Percentiles rank a stretch among this genome's conserved stretches.
phyloP scores from a whole-genome alignment of 2,888 invertebrate species.

The Platerodrilus igneus region DNA sequence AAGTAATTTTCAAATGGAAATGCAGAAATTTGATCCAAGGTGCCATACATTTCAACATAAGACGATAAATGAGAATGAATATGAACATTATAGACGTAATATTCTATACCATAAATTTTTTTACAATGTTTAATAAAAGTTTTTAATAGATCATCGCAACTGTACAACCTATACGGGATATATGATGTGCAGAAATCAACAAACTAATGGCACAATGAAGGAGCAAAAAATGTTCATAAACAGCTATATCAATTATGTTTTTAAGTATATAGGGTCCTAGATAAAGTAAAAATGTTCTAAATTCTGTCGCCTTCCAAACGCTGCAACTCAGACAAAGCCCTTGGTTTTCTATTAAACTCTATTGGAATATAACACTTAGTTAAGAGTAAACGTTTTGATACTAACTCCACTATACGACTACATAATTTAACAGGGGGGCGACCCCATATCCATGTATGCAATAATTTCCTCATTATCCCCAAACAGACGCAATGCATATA shows the following conservation, averaged over 20 bases:
- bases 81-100: conserved; percentile 13
- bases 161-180: conserved; percentile 5
- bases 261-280: conserved; percentile 16
- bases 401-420: no score
- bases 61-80: conserved; percentile 8
- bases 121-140: conserved; percentile 11
- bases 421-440: no score
- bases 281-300: conserved; percentile 19
- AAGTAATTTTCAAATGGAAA: conserved; percentile 13
- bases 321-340: no score
- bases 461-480: no score
- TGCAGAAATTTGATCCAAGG: conserved; percentile 9
- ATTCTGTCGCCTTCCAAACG: conserved; percentile 25
- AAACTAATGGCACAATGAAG: conserved; percentile 15
- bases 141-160: conserved; percentile 9
- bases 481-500: no score
- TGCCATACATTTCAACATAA: conserved; percentile 6
- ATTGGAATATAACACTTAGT: no score
- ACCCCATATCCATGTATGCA: no score
- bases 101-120: conserved; percentile 12
- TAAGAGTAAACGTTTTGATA: no score
- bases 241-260: conserved; percentile 13
- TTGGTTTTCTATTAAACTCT: no score
- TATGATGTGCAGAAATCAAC: conserved; percentile 10
- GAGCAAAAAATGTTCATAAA: conserved; percentile 18